Conservation (phyloP, 2,113 vertebrate species). For the Rhadina sibilatrix region DNA sequence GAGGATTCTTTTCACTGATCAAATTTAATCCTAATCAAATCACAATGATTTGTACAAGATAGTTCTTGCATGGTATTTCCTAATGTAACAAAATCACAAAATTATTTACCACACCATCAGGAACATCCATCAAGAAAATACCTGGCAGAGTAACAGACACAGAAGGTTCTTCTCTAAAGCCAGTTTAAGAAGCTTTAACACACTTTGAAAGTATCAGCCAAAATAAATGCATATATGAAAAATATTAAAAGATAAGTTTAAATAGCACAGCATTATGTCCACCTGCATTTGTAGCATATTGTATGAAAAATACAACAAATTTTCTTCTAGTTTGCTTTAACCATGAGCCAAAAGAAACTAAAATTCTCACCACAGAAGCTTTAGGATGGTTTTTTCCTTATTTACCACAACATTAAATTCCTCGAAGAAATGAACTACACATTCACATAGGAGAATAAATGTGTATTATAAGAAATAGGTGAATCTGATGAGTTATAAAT, state of each 20-base stretch:
- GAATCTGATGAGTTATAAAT: background rate
- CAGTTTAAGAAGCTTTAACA: background rate
- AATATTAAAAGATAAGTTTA: background rate
- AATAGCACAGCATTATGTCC: background rate
- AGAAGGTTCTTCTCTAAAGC: background rate
- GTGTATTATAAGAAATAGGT: rapidly evolving
- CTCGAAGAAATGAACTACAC: background rate
- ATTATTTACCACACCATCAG: background rate
- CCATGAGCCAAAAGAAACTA: background rate
- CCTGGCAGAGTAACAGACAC: rapidly evolving
- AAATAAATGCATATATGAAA: background rate
- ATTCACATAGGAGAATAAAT: background rate
- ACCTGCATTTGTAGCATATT: background rate
- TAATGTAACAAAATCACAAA: background rate
- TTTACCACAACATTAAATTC: background rate
- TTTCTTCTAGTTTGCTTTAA: background rate
- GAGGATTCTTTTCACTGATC: background rate
- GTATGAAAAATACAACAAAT: background rate
- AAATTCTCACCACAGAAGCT: background rate
- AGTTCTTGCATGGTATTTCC: background rate
- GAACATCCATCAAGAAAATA: background rate
- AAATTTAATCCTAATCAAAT: background rate
- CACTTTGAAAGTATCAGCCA: background rate
- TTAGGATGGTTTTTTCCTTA: background rate
- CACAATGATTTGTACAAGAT: background rate